Base-by-base conservation (phyloP, 2,113 vertebrate species). In the Cercocebus atys region DNA sequence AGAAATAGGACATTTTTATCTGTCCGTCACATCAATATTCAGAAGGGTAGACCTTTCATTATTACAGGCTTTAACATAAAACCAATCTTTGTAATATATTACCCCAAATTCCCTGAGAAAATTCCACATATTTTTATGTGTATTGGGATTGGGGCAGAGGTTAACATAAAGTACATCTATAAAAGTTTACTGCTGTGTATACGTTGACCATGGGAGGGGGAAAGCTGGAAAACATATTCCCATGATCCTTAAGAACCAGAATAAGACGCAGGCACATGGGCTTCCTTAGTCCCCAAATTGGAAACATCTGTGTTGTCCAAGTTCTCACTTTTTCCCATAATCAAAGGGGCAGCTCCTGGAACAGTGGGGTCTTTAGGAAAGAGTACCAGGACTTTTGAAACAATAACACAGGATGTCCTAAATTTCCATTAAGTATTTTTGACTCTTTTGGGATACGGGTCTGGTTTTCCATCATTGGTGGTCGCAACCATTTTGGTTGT, bases 291-390 rank as follows among this genome's bases (percentile, higher is more conserved):
- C 50, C 72, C 25, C 52, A 98, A 85, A 98, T 92, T 94, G 52
- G 89, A 98, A 97, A 97, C 96, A 97, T 97, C 95, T 98, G 93
- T 95, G 73, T 82, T 64, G 55, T 81, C 70, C 68, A 95, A 85
- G 25, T 47, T 88, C 79, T 97, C 82, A 79, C 85, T 96, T 83
- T 96, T 97, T 97, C 96, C 91, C 93, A 97, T 93, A 86, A 96
- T 76, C 84, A 50, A 86, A 92, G 68, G 20, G 73, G 52, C 64
- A 88, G 50, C 66, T 95, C 61, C 59, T 93, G n/a, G 94, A 94
- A 75, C 38, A 88, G 25, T 72, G 20, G 38, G 43, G 68, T 88
- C 75, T 89, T 95, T 95, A 8, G 61, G 8, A 97, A 82, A 93
- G 50, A 75, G 6, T 45, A 86, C 8, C 23, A 86, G 79, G 25